Base-by-base conservation (phyloP, 1,140 invertebrate genomes). In the Drosophila truncata region DNA sequence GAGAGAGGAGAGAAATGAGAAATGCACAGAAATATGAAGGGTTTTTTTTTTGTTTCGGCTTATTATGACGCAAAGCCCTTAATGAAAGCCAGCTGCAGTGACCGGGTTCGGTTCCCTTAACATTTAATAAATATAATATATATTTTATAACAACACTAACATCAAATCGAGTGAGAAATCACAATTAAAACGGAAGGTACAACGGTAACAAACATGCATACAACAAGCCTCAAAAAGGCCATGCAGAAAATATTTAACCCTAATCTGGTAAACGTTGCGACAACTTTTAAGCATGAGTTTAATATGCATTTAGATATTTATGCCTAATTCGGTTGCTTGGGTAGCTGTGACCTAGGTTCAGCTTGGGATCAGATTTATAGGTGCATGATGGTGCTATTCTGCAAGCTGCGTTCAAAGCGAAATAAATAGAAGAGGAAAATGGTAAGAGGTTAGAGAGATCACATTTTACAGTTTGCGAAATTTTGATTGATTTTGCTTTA, bases 301-400 rank as follows among this genome's bases (percentile, higher is more conserved):
- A 52, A 20, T 14, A 11, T 35, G 0, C 42, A 25, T 20, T 35
- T 20, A 0, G 4, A 1, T 18, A 25, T 37, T 29, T 20, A 27
- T n/a, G 18, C 13, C 44, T 23, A 62, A 41, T 31, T 42, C 63
- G 58, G 55, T 60, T 75, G 42, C 44, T 71, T 74, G 27, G 37
- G 25, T 42, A 25, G 35, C 27, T 64, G 35, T 42, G 27, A 41
- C 20, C 57, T 35, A 41, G 52, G 20, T 16, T 49, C 57, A 47
- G 46, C 67, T 74, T 91, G 84, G 41, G n/a, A 31, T 44, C 57
- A 42, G 49, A 67, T 79, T 92, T 92, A 92, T 29, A 92, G 92
- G 91, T 92, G 92, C 92, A 92, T 92, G 75, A 92, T 91, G 82
- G 91, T 92, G 82, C 87, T 92, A 78, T 92, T 92, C 80, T 92